Base-by-base conservation (phyloP, 2,797 vertebrate genomes). In the Helostoma temminkii region DNA sequence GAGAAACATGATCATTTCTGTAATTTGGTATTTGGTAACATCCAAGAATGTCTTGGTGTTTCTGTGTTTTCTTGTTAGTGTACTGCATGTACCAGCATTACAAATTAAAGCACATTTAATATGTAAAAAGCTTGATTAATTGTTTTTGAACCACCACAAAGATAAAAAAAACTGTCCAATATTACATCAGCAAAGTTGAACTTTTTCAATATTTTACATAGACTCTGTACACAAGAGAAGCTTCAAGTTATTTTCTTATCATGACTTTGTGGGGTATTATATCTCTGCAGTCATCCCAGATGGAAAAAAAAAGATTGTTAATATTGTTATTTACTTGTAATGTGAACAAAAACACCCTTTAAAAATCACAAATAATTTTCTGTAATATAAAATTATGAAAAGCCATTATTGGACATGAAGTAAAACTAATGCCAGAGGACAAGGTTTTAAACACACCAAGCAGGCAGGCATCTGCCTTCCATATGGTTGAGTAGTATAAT, bases 351-450 rank as follows among this genome's bases (percentile, higher is more conserved):
- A 19, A 12, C 8, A 3, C 39, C 52, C 12, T 59, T 43, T 58
- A 57, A 63, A 59, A 69, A 68, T 67, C 39, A 63, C 55, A 78
- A 76, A 64, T 46, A 64, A 47, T 24, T 34, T 50, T 81, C 15
- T 58, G 45, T 42, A 22, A 42, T 70, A 65, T 52, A 22, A 58
- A 75, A 64, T 52, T 24, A 48, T 30, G 9, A 50, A 78, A 57
- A n/a, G n/a, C n/a, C n/a, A n/a, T n/a, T 65, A 61, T 76, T 62
- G 32, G 15, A 1, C 2, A 15, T 26, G 46, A 70, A 79, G 59
- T 75, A 42, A 53, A 69, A 61, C 42, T 46, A 19, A 41, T 76
- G 66, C 83, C 71, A 46, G 37, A 62, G 69, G 74, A 64, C 14
- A 1, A 39, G 26, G 36, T 49, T 65, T 66, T 26, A 47, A 47